These are phyloP conservation scores for Cabera pusaria DNA, from an alignment of 2,888 invertebrate genomes.

Conservation along the genomic window DNA sequence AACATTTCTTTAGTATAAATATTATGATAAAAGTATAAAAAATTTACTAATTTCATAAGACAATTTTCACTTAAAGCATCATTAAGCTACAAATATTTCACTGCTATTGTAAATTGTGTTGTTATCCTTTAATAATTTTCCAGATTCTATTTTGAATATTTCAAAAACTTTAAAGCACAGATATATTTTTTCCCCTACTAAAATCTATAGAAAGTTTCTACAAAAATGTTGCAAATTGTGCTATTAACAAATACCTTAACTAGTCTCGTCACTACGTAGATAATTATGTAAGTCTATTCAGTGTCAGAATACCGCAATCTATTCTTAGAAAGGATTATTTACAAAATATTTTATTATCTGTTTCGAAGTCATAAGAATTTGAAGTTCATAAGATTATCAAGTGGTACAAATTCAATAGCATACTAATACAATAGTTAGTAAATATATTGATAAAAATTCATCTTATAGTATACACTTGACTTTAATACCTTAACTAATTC, in stretches of 20 bases:
- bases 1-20: constrained; percentile 58
- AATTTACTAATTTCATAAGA: constrained; percentile 78
- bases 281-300: constrained; percentile 52
- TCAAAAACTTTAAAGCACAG: no score
- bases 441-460: constrained; percentile 75
- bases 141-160: no score
- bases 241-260: constrained; percentile 27
- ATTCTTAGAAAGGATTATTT: constrained; percentile 69
- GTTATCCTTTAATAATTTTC: no score
- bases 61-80: constrained; percentile 78
- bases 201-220: no score
- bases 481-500: constrained; percentile 44
- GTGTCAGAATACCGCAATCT: constrained; percentile 56
- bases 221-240: constrained; percentile 31
- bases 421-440: constrained; percentile 71
- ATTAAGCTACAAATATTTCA: constrained; percentile 64
- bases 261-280: constrained; percentile 39
- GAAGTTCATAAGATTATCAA: constrained; percentile 78
- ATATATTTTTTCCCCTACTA: no score
- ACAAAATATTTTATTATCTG: constrained; percentile 75
- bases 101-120: constrained; percentile 32
- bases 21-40: constrained; percentile 68
- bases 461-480: constrained; percentile 70
- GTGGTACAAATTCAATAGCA: constrained; percentile 73
- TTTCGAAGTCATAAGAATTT: constrained; percentile 79